phyloP scores from a whole-genome alignment of 2,113 vertebrate genomes.

The Crocuta crocuta region DNA sequence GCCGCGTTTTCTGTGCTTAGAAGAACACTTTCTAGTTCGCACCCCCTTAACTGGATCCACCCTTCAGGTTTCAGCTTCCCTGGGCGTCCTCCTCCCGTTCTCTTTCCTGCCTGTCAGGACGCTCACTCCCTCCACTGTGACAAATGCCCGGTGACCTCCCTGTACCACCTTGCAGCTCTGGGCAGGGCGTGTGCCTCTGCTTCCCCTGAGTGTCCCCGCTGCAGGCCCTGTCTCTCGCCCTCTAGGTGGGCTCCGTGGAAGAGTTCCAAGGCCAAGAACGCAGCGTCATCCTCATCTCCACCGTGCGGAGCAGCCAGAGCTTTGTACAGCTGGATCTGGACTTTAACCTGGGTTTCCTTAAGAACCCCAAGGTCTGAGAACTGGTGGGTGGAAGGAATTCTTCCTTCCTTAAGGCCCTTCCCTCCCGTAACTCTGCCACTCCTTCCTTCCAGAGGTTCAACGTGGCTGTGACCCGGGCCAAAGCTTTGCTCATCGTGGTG shows the following conservation, averaged over 20 bases:
- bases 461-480: constrained; percentile 96
- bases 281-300: constrained; percentile 93
- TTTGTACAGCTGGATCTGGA: constrained; percentile 86
- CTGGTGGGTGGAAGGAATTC: neutral
- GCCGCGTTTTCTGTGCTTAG: neutral
- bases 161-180: neutral
- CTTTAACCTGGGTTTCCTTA: constrained; percentile 96
- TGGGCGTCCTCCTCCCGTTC: neutral
- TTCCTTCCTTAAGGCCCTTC: neutral
- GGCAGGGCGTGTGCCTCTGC: neutral
- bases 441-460: constrained; percentile 92
- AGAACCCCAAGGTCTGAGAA: constrained; percentile 92
- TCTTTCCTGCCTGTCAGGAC: neutral
- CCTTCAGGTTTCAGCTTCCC: neutral
- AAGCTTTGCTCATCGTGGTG: constrained; percentile 94
- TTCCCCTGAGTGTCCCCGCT: neutral
- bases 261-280: constrained; percentile 98
- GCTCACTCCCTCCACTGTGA: neutral
- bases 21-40: neutral
- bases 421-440: neutral
- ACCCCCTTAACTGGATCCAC: neutral
- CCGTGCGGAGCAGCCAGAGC: constrained; percentile 91
- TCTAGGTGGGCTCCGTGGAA: constrained; percentile 96
- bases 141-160: neutral
- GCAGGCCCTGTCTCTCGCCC: neutral